Percentiles rank a stretch among this genome's conserved stretches.
Conservation (phyloP, 2,113 vertebrate species). For the Copsychus sechellarum region DNA sequence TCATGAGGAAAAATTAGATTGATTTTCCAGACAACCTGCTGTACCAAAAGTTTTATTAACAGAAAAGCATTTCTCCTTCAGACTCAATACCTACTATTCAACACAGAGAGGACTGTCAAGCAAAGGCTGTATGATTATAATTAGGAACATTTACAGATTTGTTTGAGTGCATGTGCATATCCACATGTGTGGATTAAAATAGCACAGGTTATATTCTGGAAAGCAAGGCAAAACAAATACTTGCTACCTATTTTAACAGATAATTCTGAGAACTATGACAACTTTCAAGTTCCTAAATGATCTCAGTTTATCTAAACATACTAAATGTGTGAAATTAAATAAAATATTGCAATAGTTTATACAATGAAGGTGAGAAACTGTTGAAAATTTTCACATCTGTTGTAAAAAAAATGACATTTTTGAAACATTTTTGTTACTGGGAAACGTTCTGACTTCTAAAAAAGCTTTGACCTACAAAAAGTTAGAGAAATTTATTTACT, state of each 20-base stretch:
- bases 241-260: background rate
- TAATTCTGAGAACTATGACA: background rate
- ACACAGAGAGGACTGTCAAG: background rate
- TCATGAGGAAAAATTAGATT: background rate
- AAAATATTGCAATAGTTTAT: background rate
- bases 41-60: background rate
- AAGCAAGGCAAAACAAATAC: background rate
- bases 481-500: background rate
- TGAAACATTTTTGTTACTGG: background rate
- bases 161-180: background rate
- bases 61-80: background rate
- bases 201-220: background rate
- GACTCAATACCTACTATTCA: background rate
- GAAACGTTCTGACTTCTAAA: background rate
- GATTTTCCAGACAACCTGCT: background rate
- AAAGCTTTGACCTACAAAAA: background rate
- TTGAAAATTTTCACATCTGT: background rate
- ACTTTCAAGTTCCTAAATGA: background rate
- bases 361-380: background rate
- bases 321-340: background rate
- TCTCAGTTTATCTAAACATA: background rate
- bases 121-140: background rate
- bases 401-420: background rate
- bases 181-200: background rate
- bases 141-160: background rate